Evolutionary conservation across 2,888 invertebrate genomes (phyloP), one percentile per base, ranked within the genome.

Genomic region (Chrysolina americana): DNA sequence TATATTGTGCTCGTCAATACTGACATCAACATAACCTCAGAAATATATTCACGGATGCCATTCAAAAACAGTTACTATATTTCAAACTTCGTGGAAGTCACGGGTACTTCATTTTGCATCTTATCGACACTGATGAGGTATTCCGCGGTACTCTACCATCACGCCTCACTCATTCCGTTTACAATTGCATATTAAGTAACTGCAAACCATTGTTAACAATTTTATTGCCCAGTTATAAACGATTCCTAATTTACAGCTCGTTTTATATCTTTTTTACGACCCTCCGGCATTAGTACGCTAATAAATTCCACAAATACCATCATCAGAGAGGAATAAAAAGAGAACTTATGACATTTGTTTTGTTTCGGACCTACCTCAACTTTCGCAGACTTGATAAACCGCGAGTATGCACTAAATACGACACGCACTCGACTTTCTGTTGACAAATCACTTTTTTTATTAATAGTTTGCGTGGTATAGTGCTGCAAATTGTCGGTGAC

Each of bases 401-500:
- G 28, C 28, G 28, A 75, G 48, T 47, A 9, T 65, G 62, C 72
- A 66, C 66, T 41, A 21, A 68, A 53, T 70, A 76, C 69, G 68
- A 68, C 76, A 77, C 81, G 77, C 77, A 79, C 75, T 59, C 21
- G 41, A 62, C 23, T 44, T 73, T 75, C 65, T 63, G 68, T 71
- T 53, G 69, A 68, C 68, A 64, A 74, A 74, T 75, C 76, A 77
- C 77, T 80, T 79, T 75, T 77, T 76, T 75, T 74, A 74, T 80
- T 73, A 72, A 74, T 70, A 68, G 72, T 75, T 79, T 79, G 75
- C 79, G 78, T 80, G 75, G 75, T 71, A 74, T 70, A 76, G 80
- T 80, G 80, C 80, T 77, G 83, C 85, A 85, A 84, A 85, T 86
- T 84, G 82, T 83, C 83, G 81, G 73, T 83, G 83, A 84, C 85